These are phyloP conservation scores for Channa maculata DNA, from an alignment of 2,113 vertebrate species.

Conservation along the genomic window DNA sequence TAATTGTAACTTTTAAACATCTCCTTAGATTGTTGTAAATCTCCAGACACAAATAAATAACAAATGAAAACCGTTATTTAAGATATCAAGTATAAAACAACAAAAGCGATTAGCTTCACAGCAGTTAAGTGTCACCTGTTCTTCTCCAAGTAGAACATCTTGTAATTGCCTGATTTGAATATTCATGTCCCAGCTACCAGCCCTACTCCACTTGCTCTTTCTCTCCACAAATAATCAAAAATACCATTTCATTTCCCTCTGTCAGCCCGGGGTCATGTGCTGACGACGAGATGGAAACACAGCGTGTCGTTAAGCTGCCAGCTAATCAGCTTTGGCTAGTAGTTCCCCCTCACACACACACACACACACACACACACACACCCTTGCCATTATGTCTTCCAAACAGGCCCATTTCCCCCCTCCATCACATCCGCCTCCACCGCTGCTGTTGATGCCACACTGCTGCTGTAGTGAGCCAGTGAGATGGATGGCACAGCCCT, in stretches of 20 bases:
- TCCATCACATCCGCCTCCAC: background rate
- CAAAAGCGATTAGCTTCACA: background rate
- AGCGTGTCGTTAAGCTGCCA: conserved; percentile 77
- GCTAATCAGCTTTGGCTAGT: conserved; percentile 75
- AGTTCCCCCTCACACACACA: conserved; percentile 29
- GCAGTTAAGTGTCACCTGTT: conserved; percentile 39
- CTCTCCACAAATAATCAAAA: conserved; percentile 66
- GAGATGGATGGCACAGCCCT: conserved; percentile 72
- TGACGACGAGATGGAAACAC: conserved; percentile 73
- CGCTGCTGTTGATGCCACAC: background rate
- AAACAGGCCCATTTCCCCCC: conserved; percentile 37
- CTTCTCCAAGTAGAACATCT: conserved; percentile 66
- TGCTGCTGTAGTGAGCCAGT: conserved; percentile 43
- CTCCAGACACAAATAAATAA: too few species aligned
- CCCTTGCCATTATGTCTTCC: conserved; percentile 39
- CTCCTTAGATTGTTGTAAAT: too few species aligned
- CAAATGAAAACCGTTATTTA: background rate
- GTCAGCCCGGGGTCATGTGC: conserved; percentile 73
- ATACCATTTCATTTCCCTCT: conserved; percentile 71
- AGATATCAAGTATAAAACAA: background rate
- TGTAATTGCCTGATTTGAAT: conserved; percentile 71
- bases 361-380: too few species aligned
- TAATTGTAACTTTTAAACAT: too few species aligned
- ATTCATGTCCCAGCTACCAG: conserved; percentile 59
- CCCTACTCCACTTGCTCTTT: conserved; percentile 42